Base-by-base conservation (phyloP, 2,888 invertebrate species). In the Notodonta dromedarius region DNA sequence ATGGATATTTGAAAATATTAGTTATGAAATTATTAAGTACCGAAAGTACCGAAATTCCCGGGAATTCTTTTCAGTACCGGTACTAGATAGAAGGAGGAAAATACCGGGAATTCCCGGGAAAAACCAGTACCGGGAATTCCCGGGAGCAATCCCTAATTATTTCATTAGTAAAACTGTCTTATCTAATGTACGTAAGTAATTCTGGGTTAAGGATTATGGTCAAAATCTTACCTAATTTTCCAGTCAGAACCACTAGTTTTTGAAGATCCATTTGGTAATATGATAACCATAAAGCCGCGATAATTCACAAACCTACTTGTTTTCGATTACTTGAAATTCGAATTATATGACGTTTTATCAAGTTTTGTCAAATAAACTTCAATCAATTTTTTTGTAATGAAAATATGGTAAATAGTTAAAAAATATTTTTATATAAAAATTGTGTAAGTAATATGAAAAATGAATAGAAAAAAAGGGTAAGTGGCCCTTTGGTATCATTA, bases 381-480 rank as follows among this genome's bases (percentile, higher is more conserved):
- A 58, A 53, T 72, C 69, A 78, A 79, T 77, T 76, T 70, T 42
- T 65, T 67, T 58, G 71, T 73, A 59, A 24, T 39, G 16, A 51
- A 57, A 39, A 48, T 39, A 46, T 32, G 24, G 35, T 52, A 63
- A 59, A 61, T 55, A 58, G 8, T n/a, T 14, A 48, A 59, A 66
- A 69, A 65, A 66, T 63, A 66, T 61, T 62, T 70, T 63, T 66
- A 44, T 5, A 59, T 13, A 62, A 66, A 72, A 65, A 57, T 48
- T 39, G 58, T 62, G 63, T 54, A 63, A 63, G 40, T 24, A 58
- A 44, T 44, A 55, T 24, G n/a, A n/a, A 82, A 76, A 70, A 84
- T 85, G 86, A 73, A 66, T 64, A 78, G 74, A 67, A 84, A 78
- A 61, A 83, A 75, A 69, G 61, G 66, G 88, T 86, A 75, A 82